These are phyloP conservation scores for Pachymerium ferrugineum DNA, from an alignment of 2,888 invertebrate genomes.

Conservation along the genomic window DNA sequence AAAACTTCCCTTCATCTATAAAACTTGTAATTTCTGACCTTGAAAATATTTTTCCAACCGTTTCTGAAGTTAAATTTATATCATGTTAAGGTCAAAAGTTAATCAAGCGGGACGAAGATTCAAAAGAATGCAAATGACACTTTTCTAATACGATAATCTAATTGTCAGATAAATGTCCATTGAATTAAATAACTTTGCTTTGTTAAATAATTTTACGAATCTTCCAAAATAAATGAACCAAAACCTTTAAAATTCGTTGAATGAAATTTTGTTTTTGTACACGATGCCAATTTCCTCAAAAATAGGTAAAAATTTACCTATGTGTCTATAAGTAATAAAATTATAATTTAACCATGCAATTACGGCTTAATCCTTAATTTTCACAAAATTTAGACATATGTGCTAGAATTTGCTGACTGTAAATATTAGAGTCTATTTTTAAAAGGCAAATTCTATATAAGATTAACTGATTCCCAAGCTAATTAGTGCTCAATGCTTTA, in stretches of 20 bases:
- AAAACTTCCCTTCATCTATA: too few relatives aligned
- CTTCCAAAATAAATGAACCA: neutral
- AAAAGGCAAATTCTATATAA: neutral
- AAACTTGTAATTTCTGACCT: neutral
- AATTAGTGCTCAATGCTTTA: neutral
- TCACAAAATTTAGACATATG: too few relatives aligned
- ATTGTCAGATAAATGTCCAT: neutral
- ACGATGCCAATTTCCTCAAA: conserved; percentile 4
- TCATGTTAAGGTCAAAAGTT: neutral
- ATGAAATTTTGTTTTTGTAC: neutral
- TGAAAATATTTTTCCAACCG: neutral
- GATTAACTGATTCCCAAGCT: neutral
- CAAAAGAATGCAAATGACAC: neutral
- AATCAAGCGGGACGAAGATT: neutral
- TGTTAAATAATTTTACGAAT: neutral
- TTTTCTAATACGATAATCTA: neutral
- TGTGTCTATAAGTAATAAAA: too few relatives aligned
- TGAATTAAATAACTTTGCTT: neutral
- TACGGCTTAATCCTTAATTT: too few relatives aligned
- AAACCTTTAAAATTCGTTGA: too few relatives aligned
- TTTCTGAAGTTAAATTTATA: neutral
- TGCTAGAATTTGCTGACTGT: neutral
- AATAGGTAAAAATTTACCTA: neutral
- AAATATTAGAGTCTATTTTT: conserved; percentile 23
- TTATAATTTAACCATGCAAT: too few relatives aligned